Percentiles rank a stretch among this genome's conserved stretches.
Evolutionary conservation across 2,888 invertebrate genomes (phyloP).

Genomic region (Eupithecia dodoneata): DNA sequence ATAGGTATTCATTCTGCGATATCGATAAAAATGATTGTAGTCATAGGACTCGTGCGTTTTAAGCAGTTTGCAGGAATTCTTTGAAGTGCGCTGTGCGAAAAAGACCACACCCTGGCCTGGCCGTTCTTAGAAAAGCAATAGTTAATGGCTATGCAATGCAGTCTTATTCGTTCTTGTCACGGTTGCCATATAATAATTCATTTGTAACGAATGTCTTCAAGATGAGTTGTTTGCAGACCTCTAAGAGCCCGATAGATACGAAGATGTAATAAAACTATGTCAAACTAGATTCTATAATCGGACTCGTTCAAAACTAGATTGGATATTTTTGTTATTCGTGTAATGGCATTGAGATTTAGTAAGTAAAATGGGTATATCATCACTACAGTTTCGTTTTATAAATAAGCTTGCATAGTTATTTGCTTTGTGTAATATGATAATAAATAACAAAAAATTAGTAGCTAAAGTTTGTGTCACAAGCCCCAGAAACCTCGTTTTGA

Average conservation of each 20-base stretch:
- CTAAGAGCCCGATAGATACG: not conserved
- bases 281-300: too few species aligned
- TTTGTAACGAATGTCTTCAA: not conserved
- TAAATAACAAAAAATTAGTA: too few species aligned
- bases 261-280: not conserved
- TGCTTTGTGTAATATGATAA: too few species aligned
- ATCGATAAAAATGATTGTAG: conserved; percentile 7
- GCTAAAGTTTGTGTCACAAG: not conserved
- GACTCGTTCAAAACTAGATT: not conserved
- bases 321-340: not conserved
- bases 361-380: not conserved
- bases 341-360: not conserved
- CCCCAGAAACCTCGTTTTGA: not conserved
- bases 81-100: conserved; percentile 20
- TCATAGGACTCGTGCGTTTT: not conserved
- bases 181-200: conserved; percentile 17
- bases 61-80: conserved; percentile 13
- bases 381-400: too few species aligned
- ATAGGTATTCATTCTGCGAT: not conserved
- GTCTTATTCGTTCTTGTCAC: conserved; percentile 32
- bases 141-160: conserved; percentile 24
- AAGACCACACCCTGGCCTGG: conserved; percentile 13
- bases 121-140: conserved; percentile 29
- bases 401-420: too few species aligned
- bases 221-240: conserved; percentile 1